Conservation (phyloP, 2,113 vertebrate genomes). For the Aphelocoma coerulescens region DNA sequence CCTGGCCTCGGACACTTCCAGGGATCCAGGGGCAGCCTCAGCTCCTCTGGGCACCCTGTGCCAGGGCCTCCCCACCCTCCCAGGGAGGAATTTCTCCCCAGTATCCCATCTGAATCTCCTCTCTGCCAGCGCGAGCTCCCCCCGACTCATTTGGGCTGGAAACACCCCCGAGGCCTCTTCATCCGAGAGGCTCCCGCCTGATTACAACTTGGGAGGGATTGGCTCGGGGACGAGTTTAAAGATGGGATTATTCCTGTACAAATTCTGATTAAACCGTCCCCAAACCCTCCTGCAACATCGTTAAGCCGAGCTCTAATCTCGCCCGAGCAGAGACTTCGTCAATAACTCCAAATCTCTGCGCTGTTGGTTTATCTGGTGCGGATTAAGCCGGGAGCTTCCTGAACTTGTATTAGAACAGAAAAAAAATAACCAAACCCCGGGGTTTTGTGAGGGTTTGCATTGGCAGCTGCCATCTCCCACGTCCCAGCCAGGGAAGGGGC, state of each 20-base stretch:
- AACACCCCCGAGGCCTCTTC: neutral
- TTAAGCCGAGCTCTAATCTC: conserved; percentile 63
- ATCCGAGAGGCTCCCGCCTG: neutral
- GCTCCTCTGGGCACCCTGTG: neutral
- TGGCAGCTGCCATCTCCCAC: neutral
- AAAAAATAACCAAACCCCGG: accelerated
- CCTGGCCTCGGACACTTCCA: accelerated
- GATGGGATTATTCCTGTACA: conserved; percentile 67
- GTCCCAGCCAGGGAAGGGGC: neutral
- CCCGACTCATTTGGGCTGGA: neutral
- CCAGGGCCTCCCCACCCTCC: neutral
- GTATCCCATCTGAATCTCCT: accelerated
- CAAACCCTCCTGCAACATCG: conserved; percentile 37
- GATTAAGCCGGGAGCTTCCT: conserved; percentile 47
- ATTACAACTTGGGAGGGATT: conserved; percentile 37
- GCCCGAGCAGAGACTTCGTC: conserved; percentile 45
- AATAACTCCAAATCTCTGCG: conserved; percentile 50
- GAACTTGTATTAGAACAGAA: neutral
- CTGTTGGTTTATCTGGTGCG: conserved; percentile 55
- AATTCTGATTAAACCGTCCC: conserved; percentile 66
- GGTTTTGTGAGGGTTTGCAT: neutral
- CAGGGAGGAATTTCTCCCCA: neutral
- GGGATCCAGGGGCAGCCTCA: neutral
- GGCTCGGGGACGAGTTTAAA: conserved; percentile 50
- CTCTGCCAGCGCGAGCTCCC: accelerated